A percentile compares a stretch with the other conserved stretches of the same genome.
Conservation (phyloP, 2,113 vertebrate species). For the Ariopsis seemanni region DNA sequence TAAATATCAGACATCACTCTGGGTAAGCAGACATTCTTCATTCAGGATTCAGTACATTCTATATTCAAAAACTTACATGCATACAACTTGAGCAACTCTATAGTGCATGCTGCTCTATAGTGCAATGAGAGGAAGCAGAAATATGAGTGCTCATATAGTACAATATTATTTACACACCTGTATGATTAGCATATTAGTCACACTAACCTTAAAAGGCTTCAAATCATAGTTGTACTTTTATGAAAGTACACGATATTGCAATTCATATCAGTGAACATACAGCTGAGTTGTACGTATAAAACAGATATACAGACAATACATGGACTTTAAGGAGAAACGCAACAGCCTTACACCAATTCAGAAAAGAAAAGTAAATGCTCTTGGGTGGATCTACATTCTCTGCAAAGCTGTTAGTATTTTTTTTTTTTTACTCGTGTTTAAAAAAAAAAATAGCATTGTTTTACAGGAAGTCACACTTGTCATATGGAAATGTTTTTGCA, state of each 20-base stretch:
- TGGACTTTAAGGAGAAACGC: not conserved
- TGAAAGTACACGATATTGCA: slow-evolving; percentile 3
- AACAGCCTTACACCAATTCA: not conserved
- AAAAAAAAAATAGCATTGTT: slow-evolving; percentile 15
- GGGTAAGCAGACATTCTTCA: not conserved
- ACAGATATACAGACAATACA: not conserved
- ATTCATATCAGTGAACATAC: not conserved
- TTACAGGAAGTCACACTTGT: slow-evolving; percentile 35
- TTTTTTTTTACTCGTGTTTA: not conserved
- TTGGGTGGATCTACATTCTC: not conserved
- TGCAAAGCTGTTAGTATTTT: not conserved
- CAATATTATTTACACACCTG: not conserved
- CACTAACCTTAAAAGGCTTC: not conserved
- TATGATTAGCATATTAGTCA: not conserved
- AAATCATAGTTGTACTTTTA: not conserved
- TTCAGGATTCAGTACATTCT: not conserved
- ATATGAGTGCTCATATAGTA: not conserved
- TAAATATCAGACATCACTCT: not conserved
- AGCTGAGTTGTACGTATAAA: not conserved
- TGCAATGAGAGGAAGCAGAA: slow-evolving; percentile 11
- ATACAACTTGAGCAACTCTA: not conserved
- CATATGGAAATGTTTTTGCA: not conserved
- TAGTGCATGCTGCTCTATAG: not conserved
- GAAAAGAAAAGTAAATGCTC: not conserved
- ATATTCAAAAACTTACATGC: not conserved